Base-by-base conservation (phyloP, 2,113 vertebrate species). In the Eretmochelys imbricata region DNA sequence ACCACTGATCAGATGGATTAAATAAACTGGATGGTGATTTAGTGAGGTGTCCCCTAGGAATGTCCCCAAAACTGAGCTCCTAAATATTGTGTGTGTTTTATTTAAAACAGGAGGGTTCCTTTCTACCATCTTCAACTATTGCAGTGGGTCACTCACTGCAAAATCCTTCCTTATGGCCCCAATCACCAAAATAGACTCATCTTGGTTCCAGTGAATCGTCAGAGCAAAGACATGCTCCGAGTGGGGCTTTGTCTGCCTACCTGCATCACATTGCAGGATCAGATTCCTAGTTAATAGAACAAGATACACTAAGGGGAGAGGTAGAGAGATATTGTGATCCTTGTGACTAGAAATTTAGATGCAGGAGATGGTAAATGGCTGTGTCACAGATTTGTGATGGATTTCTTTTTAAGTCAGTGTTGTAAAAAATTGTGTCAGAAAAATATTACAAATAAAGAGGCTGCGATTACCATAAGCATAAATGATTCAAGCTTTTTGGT, bases 251-350 rank as follows among this genome's bases (percentile, higher is more conserved):
- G n/a, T 42, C 81, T 29, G 8, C 17, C 5, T 69, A 7, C 19
- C 17, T 25, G 25, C 11, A n/a, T 35, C 49, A 49, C 0, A 0
- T 50, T 87, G 5, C 65, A 82, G 42, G 76, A 75, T 48, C 69
- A 82, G 19, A n/a, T 0, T 59, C 72, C 27, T 48, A 1, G 0
- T n/a, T 55, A 8, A 2, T 20, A 85, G 24, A 27, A 62, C 13
- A 78, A 27, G 20, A 53, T 38, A 51, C 5, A 46, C 3, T 6
- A 76, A 76, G 42, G 42, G 48, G 75, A 11, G 20, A 0, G 10
- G 12, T 35, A 38, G 17, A 27, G 82, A 48, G 75, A 25, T 14
- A 8, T 1, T 2, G 27, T 4, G 25, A 31, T 53, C 42, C 55
- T 84, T 69, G 59, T 84, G 51, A 16, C 85, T 5, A 22, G 6